A percentile compares a stretch with the other conserved stretches of the same genome.
phyloP scores from a whole-genome alignment of 2,888 invertebrate species.

The Apodemia zela region DNA sequence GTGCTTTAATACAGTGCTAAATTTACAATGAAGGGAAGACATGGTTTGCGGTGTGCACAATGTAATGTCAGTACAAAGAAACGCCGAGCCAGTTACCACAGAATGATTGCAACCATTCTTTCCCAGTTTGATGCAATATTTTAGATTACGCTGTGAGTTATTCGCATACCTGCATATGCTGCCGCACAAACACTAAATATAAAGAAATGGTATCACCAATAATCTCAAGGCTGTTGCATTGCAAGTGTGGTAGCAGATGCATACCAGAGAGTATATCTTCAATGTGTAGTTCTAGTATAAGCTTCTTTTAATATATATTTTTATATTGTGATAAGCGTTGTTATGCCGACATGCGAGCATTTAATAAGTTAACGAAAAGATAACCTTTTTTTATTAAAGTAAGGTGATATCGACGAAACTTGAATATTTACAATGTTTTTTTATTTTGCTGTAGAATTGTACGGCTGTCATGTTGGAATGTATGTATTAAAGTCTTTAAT shows the following conservation, averaged over 20 bases:
- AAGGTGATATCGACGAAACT: slow-evolving; percentile 49
- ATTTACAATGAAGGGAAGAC: slow-evolving; percentile 41
- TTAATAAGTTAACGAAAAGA: slow-evolving; percentile 71
- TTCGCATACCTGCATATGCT: slow-evolving; percentile 73
- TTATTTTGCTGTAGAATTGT: not conserved
- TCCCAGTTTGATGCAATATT: slow-evolving; percentile 51
- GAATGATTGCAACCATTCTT: slow-evolving; percentile 48
- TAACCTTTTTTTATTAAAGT: slow-evolving; percentile 53
- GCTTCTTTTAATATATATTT: slow-evolving; percentile 78
- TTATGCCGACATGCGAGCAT: slow-evolving; percentile 77
- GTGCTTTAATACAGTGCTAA: slow-evolving; percentile 17
- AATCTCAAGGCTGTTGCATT: slow-evolving; percentile 50
- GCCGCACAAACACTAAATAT: slow-evolving; percentile 70
- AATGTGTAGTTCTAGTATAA: slow-evolving; percentile 75
- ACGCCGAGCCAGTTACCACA: slow-evolving; percentile 71
- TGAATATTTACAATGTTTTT: slow-evolving; percentile 11
- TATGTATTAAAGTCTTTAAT: not conserved
- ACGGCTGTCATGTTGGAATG: slow-evolving; percentile 4
- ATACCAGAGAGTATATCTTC: slow-evolving; percentile 71
- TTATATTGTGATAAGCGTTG: slow-evolving; percentile 80
- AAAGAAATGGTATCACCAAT: slow-evolving; percentile 49
- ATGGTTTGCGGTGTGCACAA: slow-evolving; percentile 41
- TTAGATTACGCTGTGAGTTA: slow-evolving; percentile 67
- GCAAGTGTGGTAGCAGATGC: slow-evolving; percentile 75
- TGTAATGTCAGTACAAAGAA: slow-evolving; percentile 63